These are phyloP conservation scores for Pogoniulus pusillus DNA, from an alignment of 2,797 vertebrate genomes.

Conservation along the genomic window DNA sequence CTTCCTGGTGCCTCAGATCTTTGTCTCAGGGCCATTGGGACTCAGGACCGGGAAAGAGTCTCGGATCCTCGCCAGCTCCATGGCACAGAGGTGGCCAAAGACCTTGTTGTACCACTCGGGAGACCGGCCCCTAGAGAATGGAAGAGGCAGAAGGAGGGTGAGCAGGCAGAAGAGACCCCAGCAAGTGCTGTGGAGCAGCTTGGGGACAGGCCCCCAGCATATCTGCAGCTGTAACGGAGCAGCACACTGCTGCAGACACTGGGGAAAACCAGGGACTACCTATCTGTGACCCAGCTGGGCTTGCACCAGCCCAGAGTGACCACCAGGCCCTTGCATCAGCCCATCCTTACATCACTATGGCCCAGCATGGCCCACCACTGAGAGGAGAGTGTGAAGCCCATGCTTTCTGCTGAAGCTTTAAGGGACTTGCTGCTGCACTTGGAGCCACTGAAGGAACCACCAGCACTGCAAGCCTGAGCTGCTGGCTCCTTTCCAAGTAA, in stretches of 20 bases:
- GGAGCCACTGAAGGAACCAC: accelerated
- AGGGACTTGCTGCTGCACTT: neutral
- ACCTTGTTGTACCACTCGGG: conserved; percentile 90
- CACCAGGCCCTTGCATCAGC: neutral
- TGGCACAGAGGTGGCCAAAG: conserved; percentile 86
- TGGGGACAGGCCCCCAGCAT: accelerated
- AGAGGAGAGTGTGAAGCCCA: too few species aligned
- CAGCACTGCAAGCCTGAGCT: neutral
- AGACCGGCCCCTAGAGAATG: conserved; percentile 80
- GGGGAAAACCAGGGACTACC: neutral
- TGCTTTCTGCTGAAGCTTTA: neutral
- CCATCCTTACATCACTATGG: accelerated
- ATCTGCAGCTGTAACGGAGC: neutral
- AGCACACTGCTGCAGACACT: accelerated
- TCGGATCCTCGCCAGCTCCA: conserved; percentile 85
- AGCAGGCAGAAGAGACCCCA: accelerated
- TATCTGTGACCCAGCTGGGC: neutral
- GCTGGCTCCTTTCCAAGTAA: neutral
- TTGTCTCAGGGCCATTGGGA: conserved; percentile 78
- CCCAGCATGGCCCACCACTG: neutral
- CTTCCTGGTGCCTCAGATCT: conserved; percentile 66
- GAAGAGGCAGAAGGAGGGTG: neutral
- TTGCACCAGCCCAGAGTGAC: neutral
- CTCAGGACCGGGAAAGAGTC: conserved; percentile 81
- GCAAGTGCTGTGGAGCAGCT: accelerated